Evolutionary conservation across 2,888 invertebrate genomes (phyloP).

Genomic region (Drosophila austrosaltans): DNA sequence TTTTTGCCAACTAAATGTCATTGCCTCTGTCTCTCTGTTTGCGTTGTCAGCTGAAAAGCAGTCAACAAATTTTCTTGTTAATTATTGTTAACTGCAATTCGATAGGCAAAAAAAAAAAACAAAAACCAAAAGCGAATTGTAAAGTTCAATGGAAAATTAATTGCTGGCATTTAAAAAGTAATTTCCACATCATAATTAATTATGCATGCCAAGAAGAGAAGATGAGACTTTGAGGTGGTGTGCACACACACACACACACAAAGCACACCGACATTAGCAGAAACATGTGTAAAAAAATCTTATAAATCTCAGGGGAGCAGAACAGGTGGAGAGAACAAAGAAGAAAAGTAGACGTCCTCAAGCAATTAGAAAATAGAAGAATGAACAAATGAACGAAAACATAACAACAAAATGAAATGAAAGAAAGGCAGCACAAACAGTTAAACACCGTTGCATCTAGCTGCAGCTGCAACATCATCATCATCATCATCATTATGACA

Average conservation of each 20-base stretch:
- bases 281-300: constrained; percentile 8
- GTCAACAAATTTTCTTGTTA: constrained; percentile 48
- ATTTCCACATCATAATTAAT: constrained; percentile 60
- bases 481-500: constrained; percentile 27
- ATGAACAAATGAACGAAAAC: constrained; percentile 19
- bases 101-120: constrained; percentile 48
- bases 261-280: neutral
- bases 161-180: constrained; percentile 51
- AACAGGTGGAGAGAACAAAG: neutral
- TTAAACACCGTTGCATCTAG: constrained; percentile 49
- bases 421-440: constrained; percentile 52
- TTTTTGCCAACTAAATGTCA: constrained; percentile 15
- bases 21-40: constrained; percentile 42
- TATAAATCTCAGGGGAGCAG: neutral
- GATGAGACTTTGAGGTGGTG: neutral
- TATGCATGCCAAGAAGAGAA: constrained; percentile 52
- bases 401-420: constrained; percentile 15
- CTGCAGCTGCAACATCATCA: constrained; percentile 31
- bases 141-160: constrained; percentile 61
- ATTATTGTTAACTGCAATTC: constrained; percentile 55
- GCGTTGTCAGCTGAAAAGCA: constrained; percentile 60
- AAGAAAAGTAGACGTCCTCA: constrained; percentile 30
- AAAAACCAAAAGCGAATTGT: constrained; percentile 21
- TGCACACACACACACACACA: neutral
- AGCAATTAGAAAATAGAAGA: constrained; percentile 35